Evolutionary conservation across 1,140 invertebrate species (phyloP).

Genomic region (Hylaeus volcanicus): DNA sequence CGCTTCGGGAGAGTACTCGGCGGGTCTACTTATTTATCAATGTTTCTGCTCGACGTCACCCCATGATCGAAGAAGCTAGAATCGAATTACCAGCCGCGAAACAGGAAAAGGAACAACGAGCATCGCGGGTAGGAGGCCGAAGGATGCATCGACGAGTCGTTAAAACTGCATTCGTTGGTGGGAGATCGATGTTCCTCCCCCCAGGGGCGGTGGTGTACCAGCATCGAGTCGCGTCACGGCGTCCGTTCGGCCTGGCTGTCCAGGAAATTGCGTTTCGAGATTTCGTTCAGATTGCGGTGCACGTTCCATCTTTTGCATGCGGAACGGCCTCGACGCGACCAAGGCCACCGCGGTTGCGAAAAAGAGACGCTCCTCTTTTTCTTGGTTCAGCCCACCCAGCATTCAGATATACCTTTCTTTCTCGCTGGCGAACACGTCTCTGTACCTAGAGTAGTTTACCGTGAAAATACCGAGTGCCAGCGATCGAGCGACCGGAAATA

Average conservation of each 20-base stretch:
- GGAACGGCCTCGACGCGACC: slow-evolving; percentile 27
- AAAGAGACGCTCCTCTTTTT: slow-evolving; percentile 4
- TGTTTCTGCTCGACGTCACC: neutral
- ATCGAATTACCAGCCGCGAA: neutral
- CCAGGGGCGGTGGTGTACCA: slow-evolving; percentile 12
- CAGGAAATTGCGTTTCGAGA: slow-evolving; percentile 72
- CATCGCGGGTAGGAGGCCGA: neutral
- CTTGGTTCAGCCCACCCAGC: neutral
- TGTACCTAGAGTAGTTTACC: slow-evolving; percentile 28
- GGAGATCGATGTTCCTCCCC: slow-evolving; percentile 44
- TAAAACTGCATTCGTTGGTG: slow-evolving; percentile 47
- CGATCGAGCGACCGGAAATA: slow-evolving; percentile 66
- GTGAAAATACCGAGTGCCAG: slow-evolving; percentile 45
- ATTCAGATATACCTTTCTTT: neutral
- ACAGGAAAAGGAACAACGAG: neutral
- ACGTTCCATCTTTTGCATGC: slow-evolving; percentile 65
- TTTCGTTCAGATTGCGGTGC: slow-evolving; percentile 66
- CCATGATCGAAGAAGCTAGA: neutral
- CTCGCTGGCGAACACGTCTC: slow-evolving; percentile 30
- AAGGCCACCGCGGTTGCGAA: slow-evolving; percentile 17
- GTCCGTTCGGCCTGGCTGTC: slow-evolving; percentile 53
- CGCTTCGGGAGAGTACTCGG: neutral
- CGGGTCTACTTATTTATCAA: neutral
- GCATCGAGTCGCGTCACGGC: slow-evolving; percentile 1
- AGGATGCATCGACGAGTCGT: slow-evolving; percentile 51